Percentiles rank a stretch among this genome's conserved stretches.
Conservation (phyloP, 2,888 invertebrate species). For the Aplocera efformata region DNA sequence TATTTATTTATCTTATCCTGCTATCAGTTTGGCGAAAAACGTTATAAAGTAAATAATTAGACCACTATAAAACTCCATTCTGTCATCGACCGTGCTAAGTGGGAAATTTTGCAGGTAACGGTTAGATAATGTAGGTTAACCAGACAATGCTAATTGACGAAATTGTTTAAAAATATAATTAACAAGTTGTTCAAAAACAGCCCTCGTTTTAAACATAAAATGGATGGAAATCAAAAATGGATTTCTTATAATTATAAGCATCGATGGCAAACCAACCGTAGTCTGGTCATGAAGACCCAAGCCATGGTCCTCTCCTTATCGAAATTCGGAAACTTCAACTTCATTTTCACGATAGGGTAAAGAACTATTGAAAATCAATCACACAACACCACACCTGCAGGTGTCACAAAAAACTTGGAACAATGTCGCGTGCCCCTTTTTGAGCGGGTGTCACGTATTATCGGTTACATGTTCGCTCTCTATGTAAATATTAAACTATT, state of each 20-base stretch:
- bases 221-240: no score
- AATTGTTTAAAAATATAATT: slow-evolving; percentile 4
- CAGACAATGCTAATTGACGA: slow-evolving; percentile 5
- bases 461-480: slow-evolving; percentile 36
- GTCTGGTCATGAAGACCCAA: slow-evolving; percentile 40
- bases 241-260: no score
- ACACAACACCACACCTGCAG: slow-evolving; percentile 4
- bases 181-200: neutral
- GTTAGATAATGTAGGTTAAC: slow-evolving; percentile 5
- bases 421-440: no score
- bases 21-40: slow-evolving; percentile 4
- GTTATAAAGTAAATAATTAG: slow-evolving; percentile 3
- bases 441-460: slow-evolving; percentile 18
- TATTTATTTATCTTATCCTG: neutral
- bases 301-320: slow-evolving; percentile 38
- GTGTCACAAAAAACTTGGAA: slow-evolving; percentile 10
- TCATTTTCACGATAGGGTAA: slow-evolving; percentile 43
- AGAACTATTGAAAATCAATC: slow-evolving; percentile 11
- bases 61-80: slow-evolving; percentile 6
- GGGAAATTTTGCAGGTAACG: slow-evolving; percentile 8
- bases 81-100: slow-evolving; percentile 11
- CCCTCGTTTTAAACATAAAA: no score
- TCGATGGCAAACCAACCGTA: slow-evolving; percentile 35
- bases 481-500: slow-evolving; percentile 59
- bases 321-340: slow-evolving; percentile 43